Evolutionary conservation across 2,888 invertebrate species (phyloP).

Genomic region (Siphonodentalium dalli): DNA sequence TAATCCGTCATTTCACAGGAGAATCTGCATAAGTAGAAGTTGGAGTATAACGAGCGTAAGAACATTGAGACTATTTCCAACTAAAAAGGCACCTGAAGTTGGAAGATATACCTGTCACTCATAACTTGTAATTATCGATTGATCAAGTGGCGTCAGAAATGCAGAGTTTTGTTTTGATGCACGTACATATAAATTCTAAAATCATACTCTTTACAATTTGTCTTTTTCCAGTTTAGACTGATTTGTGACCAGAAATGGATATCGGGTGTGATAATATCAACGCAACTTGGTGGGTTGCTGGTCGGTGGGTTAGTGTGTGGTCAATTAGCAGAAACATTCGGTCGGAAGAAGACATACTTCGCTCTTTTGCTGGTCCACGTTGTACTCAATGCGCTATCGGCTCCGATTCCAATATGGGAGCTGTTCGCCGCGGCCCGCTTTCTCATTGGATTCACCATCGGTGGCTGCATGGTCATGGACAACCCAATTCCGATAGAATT

Average conservation of each 20-base stretch:
- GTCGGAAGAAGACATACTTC: slow-evolving; percentile 30
- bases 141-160: too few relatives aligned
- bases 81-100: too few relatives aligned
- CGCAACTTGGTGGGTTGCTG: slow-evolving; percentile 31
- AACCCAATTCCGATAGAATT: slow-evolving; percentile 14
- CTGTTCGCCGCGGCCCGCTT: slow-evolving; percentile 30
- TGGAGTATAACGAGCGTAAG: too few relatives aligned
- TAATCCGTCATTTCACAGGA: too few relatives aligned
- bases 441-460: slow-evolving; percentile 27
- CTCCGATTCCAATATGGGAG: slow-evolving; percentile 25
- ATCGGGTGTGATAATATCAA: slow-evolving; percentile 21
- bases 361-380: slow-evolving; percentile 3
- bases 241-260: slow-evolving; percentile 27
- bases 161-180: too few relatives aligned
- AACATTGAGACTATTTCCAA: too few relatives aligned
- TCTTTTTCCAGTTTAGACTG: slow-evolving; percentile 27
- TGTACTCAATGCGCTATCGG: slow-evolving; percentile 14
- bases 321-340: slow-evolving; percentile 29
- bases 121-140: too few relatives aligned
- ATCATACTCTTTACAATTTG: too few relatives aligned
- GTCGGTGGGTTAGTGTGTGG: slow-evolving; percentile 26
- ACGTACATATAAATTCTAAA: too few relatives aligned
- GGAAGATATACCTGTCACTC: too few relatives aligned
- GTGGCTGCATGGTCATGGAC: slow-evolving; percentile 17
- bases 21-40: too few relatives aligned